Percentiles rank a stretch among this genome's conserved stretches.
Conservation (phyloP, 2,888 invertebrate species). For the Apocheima hispidaria region DNA sequence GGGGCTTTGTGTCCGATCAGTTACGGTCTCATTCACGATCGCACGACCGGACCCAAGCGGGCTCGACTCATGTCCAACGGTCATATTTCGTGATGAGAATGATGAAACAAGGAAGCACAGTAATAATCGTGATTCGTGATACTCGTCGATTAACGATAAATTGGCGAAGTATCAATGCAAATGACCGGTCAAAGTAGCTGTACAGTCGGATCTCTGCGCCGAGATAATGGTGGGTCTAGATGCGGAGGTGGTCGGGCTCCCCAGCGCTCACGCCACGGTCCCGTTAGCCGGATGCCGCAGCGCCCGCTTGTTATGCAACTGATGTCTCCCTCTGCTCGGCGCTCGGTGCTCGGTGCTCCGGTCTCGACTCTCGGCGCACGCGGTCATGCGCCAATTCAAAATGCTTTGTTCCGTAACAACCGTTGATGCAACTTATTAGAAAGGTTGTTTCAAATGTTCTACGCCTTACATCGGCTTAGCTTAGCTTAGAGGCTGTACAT, state of each 20-base stretch:
- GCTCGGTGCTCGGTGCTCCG: no score
- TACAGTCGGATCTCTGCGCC: conserved; percentile 52
- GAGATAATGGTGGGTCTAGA: conserved; percentile 57
- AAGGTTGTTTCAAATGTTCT: conserved; percentile 45
- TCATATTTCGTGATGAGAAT: conserved; percentile 69
- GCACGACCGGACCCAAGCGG: conserved; percentile 60
- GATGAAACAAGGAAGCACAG: conserved; percentile 61
- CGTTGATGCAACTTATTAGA: conserved; percentile 48
- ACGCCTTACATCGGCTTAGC: conserved; percentile 26
- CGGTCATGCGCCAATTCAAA: conserved; percentile 47
- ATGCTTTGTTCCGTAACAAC: conserved; percentile 51
- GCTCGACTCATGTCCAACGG: conserved; percentile 51
- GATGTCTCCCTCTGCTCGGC: conserved; percentile 64
- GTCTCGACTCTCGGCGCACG: conserved; percentile 43
- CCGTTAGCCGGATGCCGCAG: conserved; percentile 78
- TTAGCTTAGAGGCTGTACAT: conserved; percentile 2
- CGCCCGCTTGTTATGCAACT: conserved; percentile 79
- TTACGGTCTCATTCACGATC: conserved; percentile 71
- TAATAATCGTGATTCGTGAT: conserved; percentile 54
- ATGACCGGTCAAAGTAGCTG: conserved; percentile 61
- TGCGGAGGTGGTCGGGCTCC: conserved; percentile 54
- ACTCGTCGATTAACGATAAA: conserved; percentile 46
- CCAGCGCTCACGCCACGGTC: conserved; percentile 61
- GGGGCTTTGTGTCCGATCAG: conserved; percentile 71
- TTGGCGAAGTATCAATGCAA: conserved; percentile 60